Evolutionary conservation across 2,797 vertebrate species (phyloP).

Genomic region (Protonibea diacanthus): DNA sequence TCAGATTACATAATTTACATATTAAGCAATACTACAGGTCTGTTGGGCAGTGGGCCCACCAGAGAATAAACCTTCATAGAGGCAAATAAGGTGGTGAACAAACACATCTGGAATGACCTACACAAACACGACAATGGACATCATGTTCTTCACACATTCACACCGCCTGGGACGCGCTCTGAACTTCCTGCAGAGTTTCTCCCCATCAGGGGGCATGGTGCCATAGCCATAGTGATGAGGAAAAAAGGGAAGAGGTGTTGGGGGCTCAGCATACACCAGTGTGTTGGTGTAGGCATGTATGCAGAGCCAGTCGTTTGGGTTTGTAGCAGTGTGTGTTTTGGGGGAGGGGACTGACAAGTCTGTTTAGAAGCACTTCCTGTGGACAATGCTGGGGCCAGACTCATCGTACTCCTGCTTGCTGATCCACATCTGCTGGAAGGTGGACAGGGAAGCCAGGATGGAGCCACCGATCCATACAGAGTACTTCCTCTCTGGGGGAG

Average conservation of each 20-base stretch:
- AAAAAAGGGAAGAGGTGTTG: conserved; percentile 69
- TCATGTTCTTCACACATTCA: conserved; percentile 80
- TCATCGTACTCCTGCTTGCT: conserved; percentile 91
- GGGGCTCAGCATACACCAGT: conserved; percentile 74
- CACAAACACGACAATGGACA: conserved; percentile 90
- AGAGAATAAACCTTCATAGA: conserved; percentile 89
- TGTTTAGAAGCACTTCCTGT: conserved; percentile 90
- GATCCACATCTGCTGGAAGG: conserved; percentile 92
- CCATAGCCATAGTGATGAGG: conserved; percentile 77
- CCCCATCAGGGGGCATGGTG: conserved; percentile 77
- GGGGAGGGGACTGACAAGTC: conserved; percentile 75
- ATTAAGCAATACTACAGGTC: conserved; percentile 90
- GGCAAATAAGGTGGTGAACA: conserved; percentile 91
- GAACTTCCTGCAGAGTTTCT: conserved; percentile 72
- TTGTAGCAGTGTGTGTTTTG: conserved; percentile 81
- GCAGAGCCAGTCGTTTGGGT: conserved; percentile 87
- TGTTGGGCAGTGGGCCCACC: conserved; percentile 66
- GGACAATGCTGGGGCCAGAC: conserved; percentile 88
- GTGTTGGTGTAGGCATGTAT: conserved; percentile 77
- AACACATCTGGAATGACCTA: conserved; percentile 92
- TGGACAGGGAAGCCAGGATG: conserved; percentile 89
- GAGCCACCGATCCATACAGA: conserved; percentile 90
- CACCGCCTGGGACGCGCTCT: conserved; percentile 70
- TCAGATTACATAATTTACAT: conserved; percentile 95
- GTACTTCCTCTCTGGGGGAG: conserved; percentile 89